Conservation (phyloP, 2,113 vertebrate genomes). For the Alaudala cheleensis region DNA sequence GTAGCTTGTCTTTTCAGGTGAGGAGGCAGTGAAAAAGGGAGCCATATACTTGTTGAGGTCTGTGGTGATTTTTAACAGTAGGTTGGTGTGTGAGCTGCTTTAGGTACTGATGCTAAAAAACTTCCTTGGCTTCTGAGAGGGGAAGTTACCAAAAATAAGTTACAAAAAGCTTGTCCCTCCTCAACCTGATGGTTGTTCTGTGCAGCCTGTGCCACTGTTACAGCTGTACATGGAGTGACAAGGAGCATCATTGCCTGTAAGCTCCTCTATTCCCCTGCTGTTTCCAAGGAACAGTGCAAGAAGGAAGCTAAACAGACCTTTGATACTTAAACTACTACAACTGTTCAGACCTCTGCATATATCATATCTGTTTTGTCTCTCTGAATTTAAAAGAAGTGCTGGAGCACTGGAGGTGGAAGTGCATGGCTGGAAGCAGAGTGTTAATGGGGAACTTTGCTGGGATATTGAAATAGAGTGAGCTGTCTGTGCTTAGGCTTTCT, state of each 20-base stretch:
- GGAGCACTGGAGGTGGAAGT: not conserved
- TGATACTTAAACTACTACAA: not conserved
- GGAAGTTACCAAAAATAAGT: not conserved
- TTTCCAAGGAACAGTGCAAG: not conserved
- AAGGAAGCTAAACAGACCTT: not conserved
- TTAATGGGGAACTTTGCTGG: not conserved
- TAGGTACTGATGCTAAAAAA: not conserved
- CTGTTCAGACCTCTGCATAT: not conserved
- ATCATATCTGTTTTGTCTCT: not conserved
- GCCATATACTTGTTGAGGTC: not conserved
- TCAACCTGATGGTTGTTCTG: not conserved
- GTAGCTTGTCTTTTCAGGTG: not conserved
- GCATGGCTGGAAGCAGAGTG: not conserved
- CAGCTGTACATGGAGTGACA: not conserved
- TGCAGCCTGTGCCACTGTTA: not conserved
- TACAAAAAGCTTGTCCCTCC: not conserved
- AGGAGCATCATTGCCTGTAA: not conserved
- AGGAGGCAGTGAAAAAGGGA: not conserved
- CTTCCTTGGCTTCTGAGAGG: not conserved
- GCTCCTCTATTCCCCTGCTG: not conserved
- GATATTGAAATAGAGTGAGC: not conserved
- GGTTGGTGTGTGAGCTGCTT: not conserved
- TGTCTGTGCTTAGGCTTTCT: not conserved
- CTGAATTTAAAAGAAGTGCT: not conserved
- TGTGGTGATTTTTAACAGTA: not conserved